These are phyloP conservation scores for Setophaga kirtlandii DNA, from an alignment of 2,113 vertebrate species.

Conservation along the genomic window DNA sequence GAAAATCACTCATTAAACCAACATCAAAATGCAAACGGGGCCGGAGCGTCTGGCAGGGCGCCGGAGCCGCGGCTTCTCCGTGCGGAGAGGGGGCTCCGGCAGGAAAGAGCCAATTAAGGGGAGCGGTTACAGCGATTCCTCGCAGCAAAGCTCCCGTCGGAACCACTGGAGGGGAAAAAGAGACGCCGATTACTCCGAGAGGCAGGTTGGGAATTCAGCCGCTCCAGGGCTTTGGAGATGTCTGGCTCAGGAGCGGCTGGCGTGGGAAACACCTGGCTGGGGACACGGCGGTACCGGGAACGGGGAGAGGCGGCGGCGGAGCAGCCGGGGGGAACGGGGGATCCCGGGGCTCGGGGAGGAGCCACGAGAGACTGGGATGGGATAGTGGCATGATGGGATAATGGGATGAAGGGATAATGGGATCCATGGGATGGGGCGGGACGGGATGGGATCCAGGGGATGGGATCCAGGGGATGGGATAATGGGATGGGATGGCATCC, in stretches of 20 bases:
- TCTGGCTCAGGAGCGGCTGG: background rate
- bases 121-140: background rate
- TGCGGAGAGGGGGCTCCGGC: background rate
- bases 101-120: background rate
- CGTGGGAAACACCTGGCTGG: background rate
- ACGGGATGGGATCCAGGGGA: too few species aligned
- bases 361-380: background rate
- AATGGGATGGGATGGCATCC: background rate
- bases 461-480: background rate
- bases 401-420: too few species aligned
- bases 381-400: background rate
- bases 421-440: too few species aligned
- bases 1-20: background rate
- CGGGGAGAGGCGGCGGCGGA: fast-evolving
- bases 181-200: background rate
- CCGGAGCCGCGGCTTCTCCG: background rate
- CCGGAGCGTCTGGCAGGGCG: background rate
- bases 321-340: background rate
- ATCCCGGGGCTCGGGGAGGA: background rate
- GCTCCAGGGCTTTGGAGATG: background rate
- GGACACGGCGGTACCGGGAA: background rate
- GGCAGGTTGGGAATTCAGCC: background rate
- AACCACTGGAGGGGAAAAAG: background rate
- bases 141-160: background rate
- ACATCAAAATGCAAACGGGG: background rate